Evolutionary conservation across 2,113 vertebrate genomes (phyloP).

Genomic region (Pelmatolapia mariae): DNA sequence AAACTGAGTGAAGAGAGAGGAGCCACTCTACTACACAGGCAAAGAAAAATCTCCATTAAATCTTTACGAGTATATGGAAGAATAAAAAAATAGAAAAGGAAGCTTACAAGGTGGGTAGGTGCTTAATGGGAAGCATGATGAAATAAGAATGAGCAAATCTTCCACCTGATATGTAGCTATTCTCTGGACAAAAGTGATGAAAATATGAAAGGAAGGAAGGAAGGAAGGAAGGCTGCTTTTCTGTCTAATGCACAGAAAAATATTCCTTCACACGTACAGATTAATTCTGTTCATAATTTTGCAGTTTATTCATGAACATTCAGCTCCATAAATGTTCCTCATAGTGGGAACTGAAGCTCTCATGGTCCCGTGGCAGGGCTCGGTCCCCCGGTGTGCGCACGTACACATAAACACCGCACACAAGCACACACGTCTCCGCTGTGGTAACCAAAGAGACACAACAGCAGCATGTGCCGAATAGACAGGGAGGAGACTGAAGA

Average conservation of each 20-base stretch:
- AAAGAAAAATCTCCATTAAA: background rate
- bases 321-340: background rate
- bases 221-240: background rate
- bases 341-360: slow-evolving; percentile 5
- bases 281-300: background rate
- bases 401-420: background rate
- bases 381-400: background rate
- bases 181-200: background rate
- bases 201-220: background rate
- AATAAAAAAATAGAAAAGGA: background rate
- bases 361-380: background rate
- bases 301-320: background rate
- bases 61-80: background rate
- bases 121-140: background rate
- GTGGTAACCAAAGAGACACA: slow-evolving; percentile 6
- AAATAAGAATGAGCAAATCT: slow-evolving; percentile 1
- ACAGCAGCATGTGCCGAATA: background rate
- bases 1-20: background rate
- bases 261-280: background rate
- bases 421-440: background rate
- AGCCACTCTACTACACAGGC: fast-evolving
- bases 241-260: background rate
- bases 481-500: background rate
- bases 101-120: background rate
- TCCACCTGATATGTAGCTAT: background rate